phyloP scores from a whole-genome alignment of 2,113 vertebrate genomes.

The Pholis gunnellus region DNA sequence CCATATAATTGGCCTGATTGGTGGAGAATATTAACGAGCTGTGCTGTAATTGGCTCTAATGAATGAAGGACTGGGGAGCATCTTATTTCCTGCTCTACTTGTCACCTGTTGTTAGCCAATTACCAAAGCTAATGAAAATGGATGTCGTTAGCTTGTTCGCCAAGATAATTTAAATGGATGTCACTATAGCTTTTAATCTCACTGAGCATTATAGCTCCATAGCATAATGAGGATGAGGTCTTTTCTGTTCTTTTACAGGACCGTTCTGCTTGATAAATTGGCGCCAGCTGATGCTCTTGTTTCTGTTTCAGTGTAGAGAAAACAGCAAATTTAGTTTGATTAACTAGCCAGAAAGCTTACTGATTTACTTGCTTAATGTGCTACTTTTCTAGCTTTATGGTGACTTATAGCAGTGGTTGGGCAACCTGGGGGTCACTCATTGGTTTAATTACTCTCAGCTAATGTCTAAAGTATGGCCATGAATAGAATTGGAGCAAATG shows the following conservation, averaged over 20 bases:
- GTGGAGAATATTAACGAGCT: slow-evolving; percentile 79
- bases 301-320: slow-evolving; percentile 7
- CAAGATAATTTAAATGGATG: slow-evolving; percentile 53
- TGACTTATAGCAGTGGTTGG: not conserved
- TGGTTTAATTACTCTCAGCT: not conserved
- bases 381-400: not conserved
- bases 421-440: not conserved
- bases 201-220: slow-evolving; percentile 13
- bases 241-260: slow-evolving; percentile 18
- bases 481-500: not conserved
- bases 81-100: slow-evolving; percentile 73
- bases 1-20: slow-evolving; percentile 74
- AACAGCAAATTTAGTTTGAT: not conserved
- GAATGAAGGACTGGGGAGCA: slow-evolving; percentile 50
- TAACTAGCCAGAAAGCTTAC: not conserved
- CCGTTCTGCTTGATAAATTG: not conserved
- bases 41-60: slow-evolving; percentile 73
- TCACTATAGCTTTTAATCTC: slow-evolving; percentile 8
- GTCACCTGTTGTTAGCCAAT: slow-evolving; percentile 71
- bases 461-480: not conserved
- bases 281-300: not conserved
- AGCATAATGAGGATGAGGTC: slow-evolving; percentile 7
- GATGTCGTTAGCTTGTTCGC: slow-evolving; percentile 39
- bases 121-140: slow-evolving; percentile 51
- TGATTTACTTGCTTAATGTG: not conserved